Conservation (phyloP, 2,113 vertebrate species). For the Collichthys lucidus region DNA sequence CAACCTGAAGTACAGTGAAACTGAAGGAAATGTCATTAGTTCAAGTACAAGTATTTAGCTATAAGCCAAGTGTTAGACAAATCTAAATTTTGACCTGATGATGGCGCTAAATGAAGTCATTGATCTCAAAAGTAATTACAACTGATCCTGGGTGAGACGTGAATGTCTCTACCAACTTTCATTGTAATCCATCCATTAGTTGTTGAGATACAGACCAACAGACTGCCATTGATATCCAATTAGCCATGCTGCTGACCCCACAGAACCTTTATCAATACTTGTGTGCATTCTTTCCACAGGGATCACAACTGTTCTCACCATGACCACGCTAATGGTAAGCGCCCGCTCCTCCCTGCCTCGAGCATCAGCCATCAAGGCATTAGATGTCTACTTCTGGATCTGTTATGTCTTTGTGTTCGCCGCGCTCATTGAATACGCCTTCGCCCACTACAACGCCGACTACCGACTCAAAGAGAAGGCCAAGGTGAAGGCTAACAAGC, state of each 20-base stretch:
- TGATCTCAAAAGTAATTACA: not conserved
- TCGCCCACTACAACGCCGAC: slow-evolving; percentile 98
- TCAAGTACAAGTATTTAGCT: no score
- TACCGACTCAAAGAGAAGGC: slow-evolving; percentile 95
- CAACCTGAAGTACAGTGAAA: no score
- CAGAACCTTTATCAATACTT: not conserved
- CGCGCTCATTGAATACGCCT: slow-evolving; percentile 95
- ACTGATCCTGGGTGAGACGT: not conserved
- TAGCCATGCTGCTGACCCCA: not conserved
- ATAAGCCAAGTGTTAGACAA: no score
- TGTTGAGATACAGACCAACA: not conserved
- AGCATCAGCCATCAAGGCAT: slow-evolving; percentile 95
- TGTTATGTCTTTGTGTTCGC: slow-evolving; percentile 98
- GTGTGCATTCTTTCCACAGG: slow-evolving; percentile 79
- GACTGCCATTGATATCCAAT: not conserved
- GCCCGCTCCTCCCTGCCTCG: slow-evolving; percentile 94
- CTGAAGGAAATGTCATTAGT: no score
- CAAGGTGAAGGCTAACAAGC: slow-evolving; percentile 89
- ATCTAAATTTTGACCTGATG: no score
- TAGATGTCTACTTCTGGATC: slow-evolving; percentile 99
- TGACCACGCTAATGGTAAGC: slow-evolving; percentile 98
- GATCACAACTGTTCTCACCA: slow-evolving; percentile 97
- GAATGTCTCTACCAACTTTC: not conserved
- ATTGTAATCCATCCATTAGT: not conserved
- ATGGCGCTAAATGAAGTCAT: no score